Percentiles rank a stretch among this genome's conserved stretches.
Conservation (phyloP, 2,797 vertebrate genomes). For the Acomys russatus region DNA sequence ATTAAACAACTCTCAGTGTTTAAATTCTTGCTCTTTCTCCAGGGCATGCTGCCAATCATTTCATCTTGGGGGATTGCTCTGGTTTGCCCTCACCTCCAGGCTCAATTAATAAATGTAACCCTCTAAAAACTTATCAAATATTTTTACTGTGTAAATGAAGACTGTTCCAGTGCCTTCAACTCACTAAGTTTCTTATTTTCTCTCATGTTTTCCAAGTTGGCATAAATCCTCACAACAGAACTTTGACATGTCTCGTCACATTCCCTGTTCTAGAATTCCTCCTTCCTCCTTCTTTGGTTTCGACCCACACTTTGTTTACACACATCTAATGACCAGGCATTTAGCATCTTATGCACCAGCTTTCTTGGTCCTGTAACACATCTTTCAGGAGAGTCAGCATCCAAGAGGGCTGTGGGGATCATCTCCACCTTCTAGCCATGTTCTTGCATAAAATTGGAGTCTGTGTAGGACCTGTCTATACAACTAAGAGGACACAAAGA, state of each 20-base stretch:
- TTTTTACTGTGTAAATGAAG: constrained; percentile 69
- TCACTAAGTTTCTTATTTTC: neutral
- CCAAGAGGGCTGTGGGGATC: neutral
- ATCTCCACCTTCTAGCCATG: neutral
- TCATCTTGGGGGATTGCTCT: constrained; percentile 70
- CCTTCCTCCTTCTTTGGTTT: neutral
- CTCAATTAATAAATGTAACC: constrained; percentile 73
- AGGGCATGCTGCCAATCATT: constrained; percentile 79
- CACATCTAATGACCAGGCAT: neutral
- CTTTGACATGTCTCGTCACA: neutral
- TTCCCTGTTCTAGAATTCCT: neutral
- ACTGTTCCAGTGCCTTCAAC: constrained; percentile 54
- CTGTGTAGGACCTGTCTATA: neutral
- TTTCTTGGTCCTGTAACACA: neutral
- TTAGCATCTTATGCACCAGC: neutral
- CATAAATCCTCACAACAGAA: neutral
- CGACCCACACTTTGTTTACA: neutral
- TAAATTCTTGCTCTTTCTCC: constrained; percentile 75
- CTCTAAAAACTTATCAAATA: constrained; percentile 74
- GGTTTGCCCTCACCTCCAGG: constrained; percentile 67
- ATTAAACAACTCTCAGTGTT: constrained; percentile 79
- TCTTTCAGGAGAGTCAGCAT: neutral
- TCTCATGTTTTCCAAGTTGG: neutral
- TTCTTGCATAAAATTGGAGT: neutral
- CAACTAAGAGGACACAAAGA: neutral